These are phyloP conservation scores for Acanthopleura granulata DNA, from an alignment of 2,888 invertebrate species.

Conservation along the genomic window DNA sequence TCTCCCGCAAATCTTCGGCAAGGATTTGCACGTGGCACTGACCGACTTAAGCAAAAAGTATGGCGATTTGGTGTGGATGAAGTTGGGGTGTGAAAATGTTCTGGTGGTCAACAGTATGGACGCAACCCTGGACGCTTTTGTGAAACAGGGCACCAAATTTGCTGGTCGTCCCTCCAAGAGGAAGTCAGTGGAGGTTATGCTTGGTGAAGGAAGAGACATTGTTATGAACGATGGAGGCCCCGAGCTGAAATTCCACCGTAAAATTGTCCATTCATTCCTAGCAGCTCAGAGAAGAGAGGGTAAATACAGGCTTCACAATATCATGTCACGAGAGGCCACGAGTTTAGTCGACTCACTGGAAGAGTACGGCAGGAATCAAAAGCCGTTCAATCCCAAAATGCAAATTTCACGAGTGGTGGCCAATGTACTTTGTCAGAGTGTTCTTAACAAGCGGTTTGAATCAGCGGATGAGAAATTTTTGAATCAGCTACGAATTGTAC, in stretches of 20 bases:
- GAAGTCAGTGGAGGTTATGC: constrained; percentile 33
- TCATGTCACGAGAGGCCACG: constrained; percentile 28
- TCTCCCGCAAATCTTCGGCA: constrained; percentile 31
- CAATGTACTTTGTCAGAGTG: constrained; percentile 34
- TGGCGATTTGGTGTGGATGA: constrained; percentile 33
- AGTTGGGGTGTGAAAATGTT: constrained; percentile 32
- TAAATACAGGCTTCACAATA: constrained; percentile 25
- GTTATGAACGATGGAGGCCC: constrained; percentile 34
- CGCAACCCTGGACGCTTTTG: constrained; percentile 31
- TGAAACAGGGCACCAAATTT: constrained; percentile 32
- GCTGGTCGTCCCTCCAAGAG: constrained; percentile 33
- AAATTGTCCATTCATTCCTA: constrained; percentile 35
- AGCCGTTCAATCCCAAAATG: constrained; percentile 32
- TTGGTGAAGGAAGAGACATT: constrained; percentile 33
- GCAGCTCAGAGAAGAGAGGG: constrained; percentile 31
- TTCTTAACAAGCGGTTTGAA: constrained; percentile 31
- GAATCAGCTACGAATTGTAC: constrained; percentile 31
- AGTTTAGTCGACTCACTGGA: constrained; percentile 29
- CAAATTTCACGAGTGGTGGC: constrained; percentile 35
- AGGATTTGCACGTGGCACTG: constrained; percentile 32
- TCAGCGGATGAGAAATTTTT: constrained; percentile 33
- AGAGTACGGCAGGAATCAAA: constrained; percentile 1
- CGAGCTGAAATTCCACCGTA: constrained; percentile 34
- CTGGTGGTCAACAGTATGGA: constrained; percentile 37
- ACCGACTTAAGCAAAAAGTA: constrained; percentile 29